Evolutionary conservation across 2,797 vertebrate genomes (phyloP), one percentile per base, ranked within the genome.

Genomic region (Serranus cabrilla): DNA sequence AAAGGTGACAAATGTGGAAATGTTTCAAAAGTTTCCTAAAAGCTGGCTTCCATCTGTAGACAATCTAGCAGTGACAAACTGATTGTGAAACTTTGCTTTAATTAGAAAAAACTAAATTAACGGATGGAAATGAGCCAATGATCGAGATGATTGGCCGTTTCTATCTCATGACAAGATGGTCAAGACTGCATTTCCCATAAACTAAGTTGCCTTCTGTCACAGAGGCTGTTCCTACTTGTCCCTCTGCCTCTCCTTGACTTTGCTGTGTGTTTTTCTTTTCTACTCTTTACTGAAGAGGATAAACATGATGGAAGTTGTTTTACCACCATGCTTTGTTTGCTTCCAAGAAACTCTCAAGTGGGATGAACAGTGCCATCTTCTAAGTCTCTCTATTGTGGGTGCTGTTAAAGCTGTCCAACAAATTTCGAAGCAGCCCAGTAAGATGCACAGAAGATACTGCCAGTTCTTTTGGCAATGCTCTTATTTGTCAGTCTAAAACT

Each of bases 291-390:
- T 39, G 49, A 55, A 49, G 23, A 69, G 42, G 49, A 83, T 78
- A 66, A 80, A 80, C 64, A 82, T 65, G 39, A 71, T 66, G 20
- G 18, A 23, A 71, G 66, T 71, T 76, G 40, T 74, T 73, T 56
- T 42, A 69, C 52, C 55, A 64, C 50, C 51, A 61, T 37, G 58
- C 58, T 65, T 72, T 43, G 31, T 62, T 60, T 18, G 23, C 75
- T 20, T 84, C 78, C 57, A 80, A 84, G 57, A 78, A 81, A 71
- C 70, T 68, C 61, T 81, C 56, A 76, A 58, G 68, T 6, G 14
- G 78, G 50, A 64, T 27, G 27, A 60, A 57, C 74, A 64, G 58
- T 69, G 78, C 74, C 64, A 80, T 86, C 73, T 68, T 78, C 54
- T 59, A 72, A 80, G 50, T 71, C 63, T 62, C 52, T 69, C 47